Base-by-base conservation (phyloP, 2,888 invertebrate genomes). In the Adineta ricciae region DNA sequence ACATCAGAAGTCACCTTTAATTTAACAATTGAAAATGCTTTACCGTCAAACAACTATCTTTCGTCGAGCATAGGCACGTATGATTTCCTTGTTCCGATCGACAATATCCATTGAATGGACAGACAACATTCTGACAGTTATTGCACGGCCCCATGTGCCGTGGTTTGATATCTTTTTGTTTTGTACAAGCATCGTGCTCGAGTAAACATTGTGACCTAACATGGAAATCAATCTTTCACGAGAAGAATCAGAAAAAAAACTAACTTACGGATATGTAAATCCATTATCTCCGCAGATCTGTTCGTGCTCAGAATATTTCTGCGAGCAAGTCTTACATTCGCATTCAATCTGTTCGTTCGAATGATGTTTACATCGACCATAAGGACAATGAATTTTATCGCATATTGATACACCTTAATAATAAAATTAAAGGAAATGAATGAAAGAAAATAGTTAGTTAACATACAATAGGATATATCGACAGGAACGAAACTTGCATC, bases 101-200 rank as follows among this genome's bases (percentile, higher is more conserved):
- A 91, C 96, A 96, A 87, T 93, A 93, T 21, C 95, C 95, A 36
- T 95, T 95, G 89, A 94, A 95, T 89, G 94, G 94, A 90, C 96
- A 95, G 84, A 93, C 93, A 91, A 95, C 92, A 88, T 94, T 93
- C 87, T 93, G 93, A 91, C 95, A 89, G 41, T 78, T 78, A 78
- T 78, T 41, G n/a, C 78, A 78, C n/a, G 38, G 38, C 24, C 78
- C 78, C 38, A 78, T 41, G 11, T 78, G 78, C 9, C 24, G 24
- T 41, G 41, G 38, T 41, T n/a, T n/a, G 14, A 78, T 78, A 7
- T n/a, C 11, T 14, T 11, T 11, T 41, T 9, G 38, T 38, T n/a
- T n/a, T 1, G n/a, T 78, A n/a, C 78, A 78, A 24, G 78, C 38
- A 41, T 78, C 78, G n/a, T 78, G 41, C 16, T 78, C 78, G 24